Evolutionary conservation across 2,797 vertebrate genomes (phyloP), one percentile per base, ranked within the genome.

Genomic region (Phrynocephalus forsythii): DNA sequence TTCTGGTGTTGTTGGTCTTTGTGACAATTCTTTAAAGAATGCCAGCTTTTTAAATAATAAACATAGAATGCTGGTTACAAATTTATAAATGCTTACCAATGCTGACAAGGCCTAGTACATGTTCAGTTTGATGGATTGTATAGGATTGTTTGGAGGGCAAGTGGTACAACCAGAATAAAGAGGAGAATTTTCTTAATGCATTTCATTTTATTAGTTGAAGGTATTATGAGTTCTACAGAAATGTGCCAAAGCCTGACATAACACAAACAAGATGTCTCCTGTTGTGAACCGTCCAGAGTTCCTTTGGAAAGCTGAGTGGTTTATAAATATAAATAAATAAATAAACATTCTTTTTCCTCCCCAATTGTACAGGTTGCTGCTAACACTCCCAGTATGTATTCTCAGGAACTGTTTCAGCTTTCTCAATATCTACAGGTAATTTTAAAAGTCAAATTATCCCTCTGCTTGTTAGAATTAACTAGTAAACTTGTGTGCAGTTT

Each of bases 351-450:
- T 9, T 88, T 10, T 90, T 79, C 1, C 26, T 63, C 16, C 20
- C 77, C 92, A 91, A 18, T 91, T 92, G 94, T 87, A 72, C 92
- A 99, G 99, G 98, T 99, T 96, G 98, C 99, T 94, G 98, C 99
- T 98, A 99, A 98, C 97, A 98, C 98, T 97, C 99, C 98, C 98
- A 99, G 98, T 97, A 99, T 99, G 98, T 99, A 99, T 97, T 99
- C 99, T 99, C 99, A 99, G 98, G 99, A 99, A 99, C 97, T 99
- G 96, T 99, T 99, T 97, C 98, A 99, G 97, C 98, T 99, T 94
- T 99, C 99, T 96, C 99, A 99, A 97, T 99, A 99, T 98, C 97
- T 99, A 94, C 99, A 99, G 99, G 99, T 99, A 98, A 94, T 84
- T 88, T 89, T 91, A 75, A 60, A 63, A 60, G 11, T 80, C 30